Conservation (phyloP, 2,113 vertebrate species). For the Tor tambroides region DNA sequence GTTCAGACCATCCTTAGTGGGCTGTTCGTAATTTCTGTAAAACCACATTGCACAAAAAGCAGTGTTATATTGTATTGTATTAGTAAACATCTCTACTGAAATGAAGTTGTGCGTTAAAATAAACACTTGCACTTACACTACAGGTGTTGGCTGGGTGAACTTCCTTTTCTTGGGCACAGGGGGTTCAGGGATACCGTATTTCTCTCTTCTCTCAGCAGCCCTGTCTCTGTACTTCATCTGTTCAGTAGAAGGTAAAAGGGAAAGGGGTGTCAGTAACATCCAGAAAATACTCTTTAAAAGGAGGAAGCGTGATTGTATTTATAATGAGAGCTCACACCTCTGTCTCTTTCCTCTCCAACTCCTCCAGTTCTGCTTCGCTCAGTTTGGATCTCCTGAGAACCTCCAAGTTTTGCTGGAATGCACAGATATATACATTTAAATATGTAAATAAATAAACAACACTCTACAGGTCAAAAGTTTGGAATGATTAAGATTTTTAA, state of each 20-base stretch:
- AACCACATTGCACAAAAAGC: neutral
- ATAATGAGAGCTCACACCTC: constrained; percentile 77
- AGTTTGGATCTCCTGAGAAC: constrained; percentile 88
- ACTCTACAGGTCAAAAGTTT: no score
- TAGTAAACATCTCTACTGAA: neutral
- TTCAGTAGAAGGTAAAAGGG: neutral
- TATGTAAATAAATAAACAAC: neutral
- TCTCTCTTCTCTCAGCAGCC: constrained; percentile 95
- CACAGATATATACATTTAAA: neutral
- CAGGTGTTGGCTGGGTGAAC: constrained; percentile 83
- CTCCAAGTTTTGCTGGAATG: constrained; percentile 93
- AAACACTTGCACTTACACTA: constrained; percentile 79
- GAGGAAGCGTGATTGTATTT: neutral
- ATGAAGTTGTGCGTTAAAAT: neutral
- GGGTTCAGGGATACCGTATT: constrained; percentile 96
- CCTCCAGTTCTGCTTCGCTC: constrained; percentile 92
- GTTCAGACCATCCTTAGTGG: constrained; percentile 96
- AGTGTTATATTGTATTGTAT: neutral
- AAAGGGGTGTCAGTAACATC: neutral
- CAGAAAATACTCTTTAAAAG: neutral
- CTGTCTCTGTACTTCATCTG: constrained; percentile 98
- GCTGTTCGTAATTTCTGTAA: constrained; percentile 94
- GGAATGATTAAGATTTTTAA: no score
- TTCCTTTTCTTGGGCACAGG: constrained; percentile 97
- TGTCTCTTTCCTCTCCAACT: constrained; percentile 91